Evolutionary conservation across 2,888 invertebrate species (phyloP).

Genomic region (Phragmatobia fuliginosa): DNA sequence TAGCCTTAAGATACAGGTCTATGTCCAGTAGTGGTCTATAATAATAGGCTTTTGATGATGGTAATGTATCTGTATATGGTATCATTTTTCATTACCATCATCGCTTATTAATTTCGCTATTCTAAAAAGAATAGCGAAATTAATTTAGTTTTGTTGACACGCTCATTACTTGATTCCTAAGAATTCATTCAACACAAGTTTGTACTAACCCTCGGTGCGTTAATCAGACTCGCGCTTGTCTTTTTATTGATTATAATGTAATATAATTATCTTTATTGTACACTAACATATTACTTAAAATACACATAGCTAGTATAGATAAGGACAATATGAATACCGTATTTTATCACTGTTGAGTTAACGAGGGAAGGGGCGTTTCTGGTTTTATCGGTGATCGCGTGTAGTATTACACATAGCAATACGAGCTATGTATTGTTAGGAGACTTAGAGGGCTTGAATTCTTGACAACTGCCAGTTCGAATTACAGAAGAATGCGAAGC

Average conservation of each 20-base stretch:
- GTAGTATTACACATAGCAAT: neutral
- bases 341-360: neutral
- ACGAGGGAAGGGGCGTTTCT: constrained; percentile 5
- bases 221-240: neutral
- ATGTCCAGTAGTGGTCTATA: too few relatives aligned
- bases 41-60: too few relatives aligned
- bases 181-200: neutral
- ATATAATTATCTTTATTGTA: too few relatives aligned
- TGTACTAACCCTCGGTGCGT: neutral
- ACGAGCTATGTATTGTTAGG: neutral
- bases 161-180: neutral
- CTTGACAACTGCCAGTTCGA: neutral
- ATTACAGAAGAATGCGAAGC: neutral
- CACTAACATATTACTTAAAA: neutral
- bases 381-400: constrained; percentile 1
- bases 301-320: neutral
- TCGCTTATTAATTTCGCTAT: too few relatives aligned
- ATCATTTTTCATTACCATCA: too few relatives aligned
- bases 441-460: neutral
- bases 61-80: too few relatives aligned
- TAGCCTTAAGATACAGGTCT: too few relatives aligned
- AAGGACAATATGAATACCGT: neutral
- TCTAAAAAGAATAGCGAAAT: too few relatives aligned
- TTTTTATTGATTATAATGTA: neutral
- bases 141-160: too few relatives aligned